These are phyloP conservation scores for Cheilosia impressa DNA, from an alignment of 2,888 invertebrate species.

Conservation along the genomic window DNA sequence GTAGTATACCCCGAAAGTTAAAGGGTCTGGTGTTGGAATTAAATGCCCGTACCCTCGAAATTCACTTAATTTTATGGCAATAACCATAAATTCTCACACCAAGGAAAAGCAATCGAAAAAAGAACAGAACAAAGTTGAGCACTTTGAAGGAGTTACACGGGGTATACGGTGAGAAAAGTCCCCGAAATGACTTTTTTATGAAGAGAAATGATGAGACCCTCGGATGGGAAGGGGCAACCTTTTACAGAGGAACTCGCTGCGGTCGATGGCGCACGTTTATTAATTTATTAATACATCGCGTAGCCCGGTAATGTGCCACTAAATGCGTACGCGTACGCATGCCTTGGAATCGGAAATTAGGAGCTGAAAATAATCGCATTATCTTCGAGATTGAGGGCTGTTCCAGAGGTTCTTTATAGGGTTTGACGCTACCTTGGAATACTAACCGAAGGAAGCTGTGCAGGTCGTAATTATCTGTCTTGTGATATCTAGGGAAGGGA, in stretches of 20 bases:
- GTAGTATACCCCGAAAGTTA: not conserved
- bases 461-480: no score
- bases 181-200: slow-evolving; percentile 57
- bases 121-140: not conserved
- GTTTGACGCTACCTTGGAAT: not conserved
- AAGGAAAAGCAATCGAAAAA: slow-evolving; percentile 8
- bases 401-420: not conserved
- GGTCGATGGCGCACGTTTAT: slow-evolving; percentile 49
- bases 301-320: slow-evolving; percentile 51
- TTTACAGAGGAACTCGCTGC: slow-evolving; percentile 11
- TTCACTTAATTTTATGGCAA: slow-evolving; percentile 73
- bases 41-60: slow-evolving; percentile 54
- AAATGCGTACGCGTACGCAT: slow-evolving; percentile 57
- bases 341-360: slow-evolving; percentile 30
- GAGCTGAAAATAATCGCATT: slow-evolving; percentile 7
- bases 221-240: not conserved
- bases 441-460: no score
- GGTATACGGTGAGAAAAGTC: slow-evolving; percentile 19
- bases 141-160: slow-evolving; percentile 43
- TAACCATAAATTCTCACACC: slow-evolving; percentile 68
- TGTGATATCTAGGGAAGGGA: no score
- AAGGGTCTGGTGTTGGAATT: slow-evolving; percentile 52
- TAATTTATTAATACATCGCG: slow-evolving; percentile 53
- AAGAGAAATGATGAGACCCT: slow-evolving; percentile 35
- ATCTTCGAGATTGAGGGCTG: not conserved